A percentile compares a stretch with the other conserved stretches of the same genome.
Conservation (phyloP, 2,113 vertebrate genomes). For the Zosterops pallidus region DNA sequence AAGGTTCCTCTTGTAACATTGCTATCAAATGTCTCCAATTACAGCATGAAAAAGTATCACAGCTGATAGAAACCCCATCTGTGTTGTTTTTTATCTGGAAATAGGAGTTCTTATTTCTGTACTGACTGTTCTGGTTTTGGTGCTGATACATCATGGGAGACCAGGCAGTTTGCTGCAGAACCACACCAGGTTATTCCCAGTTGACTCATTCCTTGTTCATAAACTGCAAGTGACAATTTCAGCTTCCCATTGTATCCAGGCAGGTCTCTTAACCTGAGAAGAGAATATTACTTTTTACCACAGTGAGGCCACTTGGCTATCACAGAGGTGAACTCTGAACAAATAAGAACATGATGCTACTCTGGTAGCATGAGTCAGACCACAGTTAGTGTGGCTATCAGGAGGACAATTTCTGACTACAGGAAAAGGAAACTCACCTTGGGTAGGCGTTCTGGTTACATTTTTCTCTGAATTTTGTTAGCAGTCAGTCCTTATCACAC, state of each 20-base stretch:
- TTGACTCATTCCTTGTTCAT: background rate
- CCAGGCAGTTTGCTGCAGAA: background rate
- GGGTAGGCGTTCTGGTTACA: slow-evolving; percentile 74
- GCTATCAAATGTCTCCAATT: background rate
- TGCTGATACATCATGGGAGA: background rate
- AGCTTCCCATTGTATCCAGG: background rate
- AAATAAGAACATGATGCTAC: background rate
- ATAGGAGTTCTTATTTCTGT: background rate
- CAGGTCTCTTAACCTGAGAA: background rate
- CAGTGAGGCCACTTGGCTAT: background rate
- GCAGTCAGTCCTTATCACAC: background rate
- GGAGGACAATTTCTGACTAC: slow-evolving; percentile 71
- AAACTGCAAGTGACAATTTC: background rate
- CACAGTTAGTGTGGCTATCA: background rate
- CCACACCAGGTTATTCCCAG: background rate
- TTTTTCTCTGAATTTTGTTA: slow-evolving; percentile 79
- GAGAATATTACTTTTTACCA: background rate
- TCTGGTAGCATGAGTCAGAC: background rate
- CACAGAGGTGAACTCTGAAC: background rate
- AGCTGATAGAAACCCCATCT: background rate
- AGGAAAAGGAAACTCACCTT: slow-evolving; percentile 76
- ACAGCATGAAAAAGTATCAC: background rate
- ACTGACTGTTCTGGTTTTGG: background rate
- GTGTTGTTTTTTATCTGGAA: background rate
- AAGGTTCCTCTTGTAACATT: background rate